Evolutionary conservation across 2,888 invertebrate genomes (phyloP), one percentile per base, ranked within the genome.

Genomic region (Plagodis dolabraria): DNA sequence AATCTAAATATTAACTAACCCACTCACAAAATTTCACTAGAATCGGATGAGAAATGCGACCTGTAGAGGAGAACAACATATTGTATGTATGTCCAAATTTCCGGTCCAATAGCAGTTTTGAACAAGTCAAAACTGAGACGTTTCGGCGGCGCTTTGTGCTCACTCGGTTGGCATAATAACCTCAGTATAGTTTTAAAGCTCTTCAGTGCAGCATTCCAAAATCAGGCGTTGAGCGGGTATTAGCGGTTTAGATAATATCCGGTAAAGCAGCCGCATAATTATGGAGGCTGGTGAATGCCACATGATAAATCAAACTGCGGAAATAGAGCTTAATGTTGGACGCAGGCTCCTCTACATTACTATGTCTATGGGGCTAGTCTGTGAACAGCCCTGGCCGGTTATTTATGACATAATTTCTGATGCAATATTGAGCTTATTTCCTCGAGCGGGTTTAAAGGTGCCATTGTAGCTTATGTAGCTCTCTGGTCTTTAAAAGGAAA

Each of bases 301-400:
- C 57, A 51, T 52, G 51, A 57, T 57, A 57, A 57, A 57, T 57
- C 57, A 57, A 57, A 47, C 12, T 9, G 44, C 52, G 57, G 57
- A 57, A 47, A 57, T 57, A 52, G 47, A 40, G 43, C 57, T 52
- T 57, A 57, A 52, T 52, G 51, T 47, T 57, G 8, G 36, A 42
- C 43, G 52, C 57, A 52, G 52, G 36, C 47, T 5, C 33, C 33
- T 40, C 33, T 46, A 48, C 7, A 12, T 8, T 12, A 12, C 43
- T 5, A n/a, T n/a, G 12, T 7, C 36, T 35, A 38, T 46, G 33
- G 33, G 34, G 9, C 22, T 22, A 22, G 22, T 36, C 36, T 22
- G 12, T 45, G 22, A 34, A 50, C 50, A 50, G 6, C 43, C 34
- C 5, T 9, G 11, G 22, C 5, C 9, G 8, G 40, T 49, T 38